Evolutionary conservation across 1,140 invertebrate species (phyloP).

Genomic region (Acyrthosiphon pisum): DNA sequence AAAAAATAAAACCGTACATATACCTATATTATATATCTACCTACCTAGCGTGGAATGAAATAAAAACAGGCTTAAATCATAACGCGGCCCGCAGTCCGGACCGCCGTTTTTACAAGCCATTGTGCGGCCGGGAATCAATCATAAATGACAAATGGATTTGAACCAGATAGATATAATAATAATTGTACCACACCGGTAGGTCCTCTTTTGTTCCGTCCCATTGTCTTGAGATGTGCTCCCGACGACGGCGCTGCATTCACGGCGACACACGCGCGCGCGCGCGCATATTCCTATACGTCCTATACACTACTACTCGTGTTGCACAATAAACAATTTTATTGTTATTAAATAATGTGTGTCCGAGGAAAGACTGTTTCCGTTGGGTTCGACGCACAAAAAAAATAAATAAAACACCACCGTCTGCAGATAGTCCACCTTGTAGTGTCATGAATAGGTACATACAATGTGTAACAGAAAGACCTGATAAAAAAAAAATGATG

Average conservation of each 20-base stretch:
- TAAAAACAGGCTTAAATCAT: conserved; percentile 11
- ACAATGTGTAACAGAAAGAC: too few species aligned
- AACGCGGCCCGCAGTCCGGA: neutral
- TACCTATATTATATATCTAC: too few species aligned
- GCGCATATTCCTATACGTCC: neutral
- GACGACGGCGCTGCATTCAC: neutral
- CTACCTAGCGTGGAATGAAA: neutral
- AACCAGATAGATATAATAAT: conserved; percentile 26
- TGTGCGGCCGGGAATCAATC: conserved; percentile 49
- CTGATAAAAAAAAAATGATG: too few species aligned
- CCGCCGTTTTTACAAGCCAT: conserved; percentile 43
- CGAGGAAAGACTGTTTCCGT: neutral
- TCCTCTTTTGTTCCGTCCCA: conserved; percentile 41
- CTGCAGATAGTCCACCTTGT: too few species aligned
- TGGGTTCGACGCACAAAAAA: neutral
- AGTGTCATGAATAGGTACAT: too few species aligned
- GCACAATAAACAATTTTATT: neutral
- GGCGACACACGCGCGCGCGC: neutral
- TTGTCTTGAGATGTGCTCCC: conserved; percentile 10
- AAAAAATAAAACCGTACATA: neutral
- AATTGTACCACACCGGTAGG: conserved; percentile 38
- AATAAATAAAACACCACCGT: neutral
- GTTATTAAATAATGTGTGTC: neutral
- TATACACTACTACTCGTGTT: neutral
- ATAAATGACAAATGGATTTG: conserved; percentile 52